Evolutionary conservation across 2,797 vertebrate species (phyloP).

Genomic region (Takifugu rubripes): DNA sequence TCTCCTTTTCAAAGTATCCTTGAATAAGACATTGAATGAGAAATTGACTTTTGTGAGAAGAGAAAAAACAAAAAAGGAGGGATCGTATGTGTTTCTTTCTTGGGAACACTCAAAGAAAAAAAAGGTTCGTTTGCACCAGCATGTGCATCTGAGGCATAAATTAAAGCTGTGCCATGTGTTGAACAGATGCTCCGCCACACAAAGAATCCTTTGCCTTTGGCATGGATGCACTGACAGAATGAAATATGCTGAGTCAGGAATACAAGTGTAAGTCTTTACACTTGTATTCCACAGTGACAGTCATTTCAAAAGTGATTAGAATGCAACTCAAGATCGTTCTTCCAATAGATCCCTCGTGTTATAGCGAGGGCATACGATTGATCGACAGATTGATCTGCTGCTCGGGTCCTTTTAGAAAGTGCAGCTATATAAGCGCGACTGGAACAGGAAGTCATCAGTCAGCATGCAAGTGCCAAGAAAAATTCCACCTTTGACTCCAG

Average conservation of each 20-base stretch:
- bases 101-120: neutral
- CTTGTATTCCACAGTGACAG: constrained; percentile 28
- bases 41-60: too few relatives aligned
- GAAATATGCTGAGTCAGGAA: constrained; percentile 44
- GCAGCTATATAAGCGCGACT: constrained; percentile 5
- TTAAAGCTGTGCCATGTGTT: constrained; percentile 50
- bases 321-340: constrained; percentile 30
- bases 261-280: constrained; percentile 35
- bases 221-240: constrained; percentile 19
- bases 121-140: constrained; percentile 4
- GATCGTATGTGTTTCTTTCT: constrained; percentile 6
- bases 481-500: constrained; percentile 49
- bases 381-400: constrained; percentile 55
- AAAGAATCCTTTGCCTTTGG: constrained; percentile 38
- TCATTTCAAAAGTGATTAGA: constrained; percentile 48
- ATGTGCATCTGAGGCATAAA: constrained; percentile 28
- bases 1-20: too few relatives aligned
- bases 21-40: too few relatives aligned
- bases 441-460: constrained; percentile 55
- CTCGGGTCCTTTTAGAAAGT: constrained; percentile 19
- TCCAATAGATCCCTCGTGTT: constrained; percentile 30
- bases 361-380: constrained; percentile 30
- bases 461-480: constrained; percentile 43
- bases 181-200: constrained; percentile 47
- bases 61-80: too few relatives aligned